Base-by-base conservation (phyloP, 2,888 invertebrate species). In the Mimumesa dahlbomi region DNA sequence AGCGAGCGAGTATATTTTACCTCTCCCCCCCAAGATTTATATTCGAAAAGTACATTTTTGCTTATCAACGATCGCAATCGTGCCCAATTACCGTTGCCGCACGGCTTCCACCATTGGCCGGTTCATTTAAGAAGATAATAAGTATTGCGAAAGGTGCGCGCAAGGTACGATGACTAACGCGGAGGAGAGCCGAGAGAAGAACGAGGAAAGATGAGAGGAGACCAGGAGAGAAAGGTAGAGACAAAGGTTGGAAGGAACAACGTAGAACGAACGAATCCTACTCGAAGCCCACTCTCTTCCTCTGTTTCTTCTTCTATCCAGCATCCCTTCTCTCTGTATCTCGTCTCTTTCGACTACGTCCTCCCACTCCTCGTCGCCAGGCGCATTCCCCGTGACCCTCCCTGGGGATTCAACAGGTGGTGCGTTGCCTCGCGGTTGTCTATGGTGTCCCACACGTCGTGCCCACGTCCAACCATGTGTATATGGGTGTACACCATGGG, bases 401-500 rank as follows among this genome's bases (percentile, higher is more conserved):
- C 74, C 56, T 63, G 65, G 50, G 64, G 81, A 84, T 84, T 78
- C 76, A 85, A 84, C 85, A 85, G 85, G 85, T 85, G 85, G 84
- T 84, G 71, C 77, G 63, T 72, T 74, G 72, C 80, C 76, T 76
- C 75, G 67, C 68, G 69, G 68, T 56, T 71, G 54, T 65, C 75
- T 61, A 63, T 49, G 64, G 58, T 78, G 76, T 82, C 72, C 78
- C 80, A 73, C 77, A 75, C 78, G 57, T 64, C 67, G 43, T 77
- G 75, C 75, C 79, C 71, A 77, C 79, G 75, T 79, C n/a, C n/a
- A 79, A 63, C 56, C 57, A 62, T 42, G 71, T 38, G 71, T 75
- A 68, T 71, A 77, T 79, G 69, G 52, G 56, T 77, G 62, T 77
- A 79, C 56, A 66, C 68, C 54, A 79, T 68, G 46, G 61, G 56